Evolutionary conservation across 2,113 vertebrate species (phyloP), one percentile per base, ranked within the genome.

Genomic region (Oxyura jamaicensis): DNA sequence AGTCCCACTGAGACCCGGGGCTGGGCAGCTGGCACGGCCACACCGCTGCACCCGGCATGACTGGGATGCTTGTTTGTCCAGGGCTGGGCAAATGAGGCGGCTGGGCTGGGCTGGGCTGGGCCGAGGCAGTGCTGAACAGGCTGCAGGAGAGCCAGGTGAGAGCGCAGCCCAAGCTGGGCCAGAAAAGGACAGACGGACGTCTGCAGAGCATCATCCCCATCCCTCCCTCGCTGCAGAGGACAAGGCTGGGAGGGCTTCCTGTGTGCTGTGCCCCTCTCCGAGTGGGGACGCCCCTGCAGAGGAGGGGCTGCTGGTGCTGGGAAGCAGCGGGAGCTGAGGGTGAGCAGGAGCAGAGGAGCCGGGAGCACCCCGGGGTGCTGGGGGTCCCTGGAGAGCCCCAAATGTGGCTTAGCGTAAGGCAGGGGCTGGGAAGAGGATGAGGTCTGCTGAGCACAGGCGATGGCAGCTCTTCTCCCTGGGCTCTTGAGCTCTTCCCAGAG

Each of bases 151-250:
- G 26, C 62, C 62, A 63, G 36, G 36, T 39, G 62, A 41, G 16
- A 63, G 72, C 42, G 50, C 67, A 41, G 66, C 56, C 77, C 26
- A 19, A 1, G 0, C 73, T 44, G 52, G 18, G 50, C 55, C 66
- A 59, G 26, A 36, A 19, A 50, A 22, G 48, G 48, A 52, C 50
- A 25, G 50, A 13, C 7, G 50, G 50, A 8, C 62, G 13, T 31
- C 35, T 10, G 4, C 20, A 5, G 59, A 0, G 0, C 22, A 60
- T 81, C 46, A 67, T 80, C 29, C 69, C 20, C 0, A 0, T 31
- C 41, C 23, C 50, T 55, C 68, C 28, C 1, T 0, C 1, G 3
- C 65, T 66, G 50, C 50, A 66, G 44, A 73, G 67, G 78, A 35
- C 25, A 39, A 59, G 44, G 68, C 33, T 4, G 59, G 0, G 4